Evolutionary conservation across 2,888 invertebrate species (phyloP).

Genomic region (Acrobasis repandana): DNA sequence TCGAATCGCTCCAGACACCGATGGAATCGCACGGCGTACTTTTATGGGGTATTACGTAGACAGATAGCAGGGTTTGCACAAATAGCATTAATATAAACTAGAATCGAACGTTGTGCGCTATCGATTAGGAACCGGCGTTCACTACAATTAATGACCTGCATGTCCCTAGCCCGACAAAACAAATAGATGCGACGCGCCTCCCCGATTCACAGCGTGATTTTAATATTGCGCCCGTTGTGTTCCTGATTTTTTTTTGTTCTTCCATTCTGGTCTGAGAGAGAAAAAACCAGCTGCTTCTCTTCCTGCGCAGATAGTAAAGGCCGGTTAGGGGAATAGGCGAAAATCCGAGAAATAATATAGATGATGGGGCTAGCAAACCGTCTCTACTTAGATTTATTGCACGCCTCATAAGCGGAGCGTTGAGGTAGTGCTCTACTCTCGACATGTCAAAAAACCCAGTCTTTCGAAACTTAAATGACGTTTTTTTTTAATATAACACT

Average conservation of each 20-base stretch:
- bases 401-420: too few species aligned
- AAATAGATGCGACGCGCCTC: slow-evolving; percentile 78
- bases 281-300: too few species aligned
- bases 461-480: too few species aligned
- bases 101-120: slow-evolving; percentile 80
- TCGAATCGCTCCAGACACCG: slow-evolving; percentile 19
- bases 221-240: slow-evolving; percentile 37
- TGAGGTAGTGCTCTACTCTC: too few species aligned
- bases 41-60: slow-evolving; percentile 26
- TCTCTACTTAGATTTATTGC: too few species aligned
- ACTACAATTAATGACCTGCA: slow-evolving; percentile 83
- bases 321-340: too few species aligned
- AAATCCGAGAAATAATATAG: too few species aligned
- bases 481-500: too few species aligned
- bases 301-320: too few species aligned
- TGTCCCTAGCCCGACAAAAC: slow-evolving; percentile 81
- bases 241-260: slow-evolving; percentile 25
- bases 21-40: slow-evolving; percentile 19
- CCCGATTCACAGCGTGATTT: slow-evolving; percentile 63
- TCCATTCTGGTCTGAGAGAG: too few species aligned
- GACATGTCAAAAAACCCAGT: too few species aligned
- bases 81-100: slow-evolving; percentile 83
- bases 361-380: too few species aligned
- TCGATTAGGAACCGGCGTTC: slow-evolving; percentile 81
- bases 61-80: slow-evolving; percentile 61